These are phyloP conservation scores for Magallana nippona DNA, from an alignment of 2,888 invertebrate genomes.

Conservation along the genomic window DNA sequence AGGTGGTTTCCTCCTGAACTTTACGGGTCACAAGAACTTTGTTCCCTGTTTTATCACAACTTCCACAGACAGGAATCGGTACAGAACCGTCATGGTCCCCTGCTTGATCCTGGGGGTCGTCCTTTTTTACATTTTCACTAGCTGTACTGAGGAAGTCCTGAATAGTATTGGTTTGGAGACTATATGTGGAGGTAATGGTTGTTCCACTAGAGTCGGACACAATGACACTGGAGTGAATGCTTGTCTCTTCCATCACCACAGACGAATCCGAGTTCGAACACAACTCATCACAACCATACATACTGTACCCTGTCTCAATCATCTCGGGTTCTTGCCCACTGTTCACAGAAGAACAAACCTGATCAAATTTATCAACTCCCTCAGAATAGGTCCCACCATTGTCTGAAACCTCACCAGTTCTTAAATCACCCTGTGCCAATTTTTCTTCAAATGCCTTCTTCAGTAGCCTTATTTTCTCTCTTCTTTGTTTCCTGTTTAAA, in stretches of 20 bases:
- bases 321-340: not conserved
- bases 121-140: not conserved
- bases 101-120: not conserved
- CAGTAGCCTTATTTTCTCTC: conserved; percentile 14
- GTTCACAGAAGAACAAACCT: not conserved
- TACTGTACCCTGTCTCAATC: conserved; percentile 23
- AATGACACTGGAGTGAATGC: not conserved
- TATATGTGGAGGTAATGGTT: not conserved
- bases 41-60: not conserved
- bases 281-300: conserved; percentile 15
- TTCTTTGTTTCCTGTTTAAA: conserved; percentile 18
- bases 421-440: not conserved
- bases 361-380: not conserved
- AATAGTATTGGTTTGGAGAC: not conserved
- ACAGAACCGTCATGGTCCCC: not conserved
- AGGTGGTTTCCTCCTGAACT: not conserved
- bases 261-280: not conserved
- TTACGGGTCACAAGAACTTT: not conserved
- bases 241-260: not conserved
- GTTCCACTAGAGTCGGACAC: not conserved
- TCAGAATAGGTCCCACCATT: not conserved
- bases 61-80: not conserved
- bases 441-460: conserved; percentile 5
- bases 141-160: not conserved
- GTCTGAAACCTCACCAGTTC: not conserved